A percentile compares a stretch with the other conserved stretches of the same genome.
Evolutionary conservation across 2,113 vertebrate species (phyloP).

Genomic region (Cercocebus atys): DNA sequence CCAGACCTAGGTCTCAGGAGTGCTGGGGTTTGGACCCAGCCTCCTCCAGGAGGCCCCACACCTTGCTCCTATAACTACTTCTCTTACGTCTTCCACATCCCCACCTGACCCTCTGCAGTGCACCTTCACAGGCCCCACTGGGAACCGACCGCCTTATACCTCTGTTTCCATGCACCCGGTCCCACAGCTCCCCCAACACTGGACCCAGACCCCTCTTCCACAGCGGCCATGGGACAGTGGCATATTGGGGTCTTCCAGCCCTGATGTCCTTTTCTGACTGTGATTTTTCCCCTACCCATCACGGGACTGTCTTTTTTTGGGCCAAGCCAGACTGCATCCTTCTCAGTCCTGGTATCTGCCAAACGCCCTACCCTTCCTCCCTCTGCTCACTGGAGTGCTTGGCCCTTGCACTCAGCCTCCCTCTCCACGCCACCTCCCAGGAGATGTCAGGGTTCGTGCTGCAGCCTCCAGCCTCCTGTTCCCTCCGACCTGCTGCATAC

Average conservation of each 20-base stretch:
- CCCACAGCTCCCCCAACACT: not conserved
- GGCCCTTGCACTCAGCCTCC: not conserved
- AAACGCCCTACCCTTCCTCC: rapidly evolving
- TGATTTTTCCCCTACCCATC: not conserved
- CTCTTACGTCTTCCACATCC: rapidly evolving
- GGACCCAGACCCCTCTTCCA: not conserved
- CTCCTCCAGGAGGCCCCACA: not conserved
- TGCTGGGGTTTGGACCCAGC: not conserved
- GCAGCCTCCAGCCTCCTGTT: not conserved
- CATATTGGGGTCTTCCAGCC: not conserved
- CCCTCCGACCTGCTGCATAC: too few species aligned
- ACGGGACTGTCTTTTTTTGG: not conserved
- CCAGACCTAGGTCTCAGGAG: not conserved
- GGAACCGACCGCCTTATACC: not conserved
- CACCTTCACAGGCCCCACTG: rapidly evolving
- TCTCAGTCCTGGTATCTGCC: not conserved
- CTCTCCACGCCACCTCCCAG: not conserved
- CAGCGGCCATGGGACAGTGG: rapidly evolving
- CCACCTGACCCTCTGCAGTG: too few species aligned
- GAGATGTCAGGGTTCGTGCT: rapidly evolving
- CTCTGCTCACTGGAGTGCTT: not conserved
- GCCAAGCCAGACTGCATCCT: not conserved
- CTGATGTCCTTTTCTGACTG: not conserved
- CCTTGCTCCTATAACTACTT: rapidly evolving
- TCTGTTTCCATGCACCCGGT: not conserved